Base-by-base conservation (phyloP, 2,888 invertebrate species). In the Dorcus hopei region DNA sequence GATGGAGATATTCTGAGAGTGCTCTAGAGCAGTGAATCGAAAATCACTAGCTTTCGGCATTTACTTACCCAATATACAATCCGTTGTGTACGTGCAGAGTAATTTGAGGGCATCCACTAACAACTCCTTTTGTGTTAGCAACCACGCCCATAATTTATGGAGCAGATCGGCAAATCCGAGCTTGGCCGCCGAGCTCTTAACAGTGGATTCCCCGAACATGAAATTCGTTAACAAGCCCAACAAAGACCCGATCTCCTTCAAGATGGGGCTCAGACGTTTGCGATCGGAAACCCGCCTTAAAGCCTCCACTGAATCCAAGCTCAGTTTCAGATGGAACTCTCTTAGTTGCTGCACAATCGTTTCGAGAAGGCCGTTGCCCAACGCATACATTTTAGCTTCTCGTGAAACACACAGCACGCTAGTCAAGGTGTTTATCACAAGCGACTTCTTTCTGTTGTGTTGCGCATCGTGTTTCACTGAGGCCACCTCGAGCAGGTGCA, bases 101-200 rank as follows among this genome's bases (percentile, higher is more conserved):
- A 88, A 76, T 67, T 83, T 82, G 54, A 88, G 75, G 11, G 82
- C 80, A 14, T 83, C 81, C 1, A 79, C 76, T 3, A 86, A 70
- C 42, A 85, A 74, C 49, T 74, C 76, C 51, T 83, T 84, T 23
- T 84, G 84, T 67, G 84, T 79, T 70, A 82, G 82, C 67, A 85
- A 83, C 87, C 88, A 88, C 2, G 83, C 79, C 88, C 89, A 89
- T 65, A 88, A 76, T 64, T 86, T 84, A 69, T 85, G 84, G 9
- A 87, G 70, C 0, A 85, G 80, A 61, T 84, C 81, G 0, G 85
- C 81, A 33, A 88, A 71, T 53, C 83, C 83, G 41, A 81, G 77
- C 23, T 81, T 79, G 0, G 83, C 82, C 33, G 84, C 81, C 38
- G 77, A 75, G 16, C 80, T 80, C 70, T 89, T 89, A 0, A 84